phyloP scores from a whole-genome alignment of 2,113 vertebrate genomes.

The Poicephalus gulielmi region DNA sequence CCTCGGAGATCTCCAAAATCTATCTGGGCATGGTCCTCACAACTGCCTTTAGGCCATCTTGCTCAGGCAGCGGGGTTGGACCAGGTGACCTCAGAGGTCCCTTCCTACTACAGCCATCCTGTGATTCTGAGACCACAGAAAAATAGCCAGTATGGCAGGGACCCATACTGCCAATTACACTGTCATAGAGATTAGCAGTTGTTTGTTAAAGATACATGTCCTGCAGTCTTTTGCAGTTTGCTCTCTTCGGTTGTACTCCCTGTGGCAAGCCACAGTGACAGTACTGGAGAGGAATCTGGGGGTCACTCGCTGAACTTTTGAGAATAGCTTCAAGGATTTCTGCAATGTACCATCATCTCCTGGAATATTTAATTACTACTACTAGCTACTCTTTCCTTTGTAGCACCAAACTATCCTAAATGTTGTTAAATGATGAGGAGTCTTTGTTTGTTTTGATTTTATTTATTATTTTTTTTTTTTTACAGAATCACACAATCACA shows the following conservation, averaged over 20 bases:
- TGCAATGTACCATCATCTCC: not conserved
- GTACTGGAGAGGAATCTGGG: fast-evolving
- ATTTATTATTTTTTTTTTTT: not conserved
- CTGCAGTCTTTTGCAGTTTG: not conserved
- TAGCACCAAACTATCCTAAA: not conserved
- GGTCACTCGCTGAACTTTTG: not conserved
- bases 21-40: not conserved
- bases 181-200: not conserved
- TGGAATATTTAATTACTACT: not conserved
- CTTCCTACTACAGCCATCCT: not conserved
- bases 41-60: too few relatives aligned
- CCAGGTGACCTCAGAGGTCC: not conserved
- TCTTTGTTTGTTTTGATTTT: not conserved
- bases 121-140: not conserved
- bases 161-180: not conserved
- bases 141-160: not conserved
- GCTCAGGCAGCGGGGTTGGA: not conserved
- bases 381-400: not conserved
- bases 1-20: not conserved
- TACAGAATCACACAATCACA: not conserved
- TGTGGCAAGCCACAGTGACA: not conserved
- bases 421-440: fast-evolving
- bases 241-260: not conserved
- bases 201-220: not conserved
- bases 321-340: not conserved